Conservation (phyloP, 2,888 invertebrate genomes). For the Drosophila sordidapex region DNA sequence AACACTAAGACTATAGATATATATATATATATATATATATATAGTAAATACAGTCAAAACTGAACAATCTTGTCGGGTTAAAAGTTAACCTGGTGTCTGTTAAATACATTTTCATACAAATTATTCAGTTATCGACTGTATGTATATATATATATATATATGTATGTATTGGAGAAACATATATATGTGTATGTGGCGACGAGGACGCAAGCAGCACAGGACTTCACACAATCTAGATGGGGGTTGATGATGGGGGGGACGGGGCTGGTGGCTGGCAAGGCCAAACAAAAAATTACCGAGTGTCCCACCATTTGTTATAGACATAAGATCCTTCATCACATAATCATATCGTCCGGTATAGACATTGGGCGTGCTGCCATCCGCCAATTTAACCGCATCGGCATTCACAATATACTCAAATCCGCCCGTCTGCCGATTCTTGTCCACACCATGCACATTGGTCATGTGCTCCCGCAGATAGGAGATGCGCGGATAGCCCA, state of each 20-base stretch:
- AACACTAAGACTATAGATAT: neutral
- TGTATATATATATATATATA: neutral
- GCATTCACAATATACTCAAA: constrained; percentile 84
- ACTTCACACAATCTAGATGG: neutral
- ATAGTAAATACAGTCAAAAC: neutral
- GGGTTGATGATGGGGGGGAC: neutral
- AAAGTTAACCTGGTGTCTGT: too few relatives aligned
- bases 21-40: neutral
- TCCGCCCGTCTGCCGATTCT: constrained; percentile 82
- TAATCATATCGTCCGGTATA: constrained; percentile 84
- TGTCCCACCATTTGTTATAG: constrained; percentile 84
- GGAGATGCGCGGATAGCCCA: constrained; percentile 84
- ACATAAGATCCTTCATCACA: constrained; percentile 84
- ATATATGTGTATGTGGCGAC: neutral
- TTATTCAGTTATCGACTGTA: constrained; percentile 9
- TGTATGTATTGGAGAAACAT: neutral
- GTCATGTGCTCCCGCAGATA: constrained; percentile 85
- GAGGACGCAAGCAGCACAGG: constrained; percentile 15
- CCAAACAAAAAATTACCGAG: constrained; percentile 73
- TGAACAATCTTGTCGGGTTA: neutral
- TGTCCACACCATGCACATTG: constrained; percentile 82
- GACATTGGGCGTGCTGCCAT: constrained; percentile 72
- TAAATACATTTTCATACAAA: too few relatives aligned
- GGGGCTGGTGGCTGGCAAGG: constrained; percentile 2
- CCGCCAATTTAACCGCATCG: constrained; percentile 81